Evolutionary conservation across 2,888 invertebrate species (phyloP), one percentile per base, ranked within the genome.

Genomic region (Aphodius sticticus): DNA sequence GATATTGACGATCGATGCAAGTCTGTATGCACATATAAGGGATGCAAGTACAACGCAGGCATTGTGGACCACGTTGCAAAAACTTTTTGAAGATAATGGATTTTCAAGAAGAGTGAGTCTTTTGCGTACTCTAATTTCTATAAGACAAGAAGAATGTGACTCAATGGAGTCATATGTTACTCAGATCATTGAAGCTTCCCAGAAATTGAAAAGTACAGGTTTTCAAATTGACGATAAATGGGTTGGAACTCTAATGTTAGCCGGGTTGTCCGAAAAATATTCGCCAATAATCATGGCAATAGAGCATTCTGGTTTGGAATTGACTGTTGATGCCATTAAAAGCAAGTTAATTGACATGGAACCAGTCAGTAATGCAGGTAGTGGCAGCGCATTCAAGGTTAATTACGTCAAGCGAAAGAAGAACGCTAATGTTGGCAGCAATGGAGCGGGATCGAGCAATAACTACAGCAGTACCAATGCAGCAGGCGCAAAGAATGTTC

Each of bases 1-100:
- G 7, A 81, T 85, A 69, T 78, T 86, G 36, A 86, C 85, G 0
- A 83, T 86, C 7, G 84, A 86, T 76, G 76, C 84, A 15, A 79
- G 81, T 3, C 70, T 85, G 16, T 85, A 82, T 81, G 80, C 84
- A 7, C 85, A 85, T 78, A 79, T 85, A 16, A 82, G 84, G 74
- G 83, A 83, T 12, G 80, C 81, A 9, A 80, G n/a, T 72, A 69
- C 16, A 15, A 37, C 72, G 0, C 6, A 35, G 12, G 36, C 14
- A 4, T 37, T 72, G 12, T 84, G 82, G 82, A 79, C 76, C 14
- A 83, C 79, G 76, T 75, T 84, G 26, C 81, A 81, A 70, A 15
- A 74, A 70, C 76, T 85, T 38, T 84, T 83, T 76, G 83, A 84
- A 16, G 81, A 83, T 38, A 72, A 78, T 2, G 84, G 83, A 15